A percentile compares a stretch with the other conserved stretches of the same genome.
phyloP scores from a whole-genome alignment of 2,113 vertebrate genomes.

The Zosterops japonicus region DNA sequence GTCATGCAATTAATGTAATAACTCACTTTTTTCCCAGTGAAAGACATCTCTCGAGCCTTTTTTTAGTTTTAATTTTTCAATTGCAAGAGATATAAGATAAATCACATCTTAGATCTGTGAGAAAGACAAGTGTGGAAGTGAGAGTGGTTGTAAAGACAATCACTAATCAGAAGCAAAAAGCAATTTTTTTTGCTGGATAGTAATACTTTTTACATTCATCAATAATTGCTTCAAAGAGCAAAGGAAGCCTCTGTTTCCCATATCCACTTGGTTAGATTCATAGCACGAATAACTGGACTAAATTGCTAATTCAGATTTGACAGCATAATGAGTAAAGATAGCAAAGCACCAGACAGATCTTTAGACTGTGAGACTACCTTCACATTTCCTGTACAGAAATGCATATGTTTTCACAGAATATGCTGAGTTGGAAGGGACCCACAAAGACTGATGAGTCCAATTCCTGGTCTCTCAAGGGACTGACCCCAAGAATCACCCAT shows the following conservation, averaged over 20 bases:
- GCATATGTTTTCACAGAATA: neutral
- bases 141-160: neutral
- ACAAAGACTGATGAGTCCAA: fast-evolving
- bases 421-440: neutral
- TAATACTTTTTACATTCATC: neutral
- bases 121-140: neutral
- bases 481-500: too few relatives aligned
- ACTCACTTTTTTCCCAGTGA: neutral
- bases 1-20: neutral
- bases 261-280: neutral
- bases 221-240: neutral
- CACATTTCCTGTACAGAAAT: neutral
- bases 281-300: neutral
- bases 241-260: neutral
- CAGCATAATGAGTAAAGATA: neutral
- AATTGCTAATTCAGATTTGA: neutral
- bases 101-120: neutral
- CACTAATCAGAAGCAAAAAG: neutral
- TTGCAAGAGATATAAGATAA: neutral
- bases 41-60: neutral
- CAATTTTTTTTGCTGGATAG: neutral
- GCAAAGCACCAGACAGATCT: neutral
- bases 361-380: neutral
- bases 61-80: neutral
- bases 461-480: neutral